Evolutionary conservation across 2,797 vertebrate species (phyloP).

Genomic region (Hirundo rustica): DNA sequence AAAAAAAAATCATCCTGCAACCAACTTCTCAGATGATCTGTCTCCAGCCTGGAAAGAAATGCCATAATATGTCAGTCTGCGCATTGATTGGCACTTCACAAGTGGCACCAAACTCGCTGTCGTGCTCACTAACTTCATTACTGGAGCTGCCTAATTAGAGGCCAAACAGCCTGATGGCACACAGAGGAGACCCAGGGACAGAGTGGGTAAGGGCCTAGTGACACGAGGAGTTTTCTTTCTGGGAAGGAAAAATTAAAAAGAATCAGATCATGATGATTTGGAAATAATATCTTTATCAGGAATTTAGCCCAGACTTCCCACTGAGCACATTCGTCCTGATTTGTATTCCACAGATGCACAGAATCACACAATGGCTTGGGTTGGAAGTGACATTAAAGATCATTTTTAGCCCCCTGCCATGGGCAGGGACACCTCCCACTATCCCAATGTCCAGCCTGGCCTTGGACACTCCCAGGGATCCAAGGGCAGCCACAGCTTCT

Average conservation of each 20-base stretch:
- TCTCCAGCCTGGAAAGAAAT: background rate
- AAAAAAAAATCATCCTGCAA: background rate
- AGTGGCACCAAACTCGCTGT: background rate
- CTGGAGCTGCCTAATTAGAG: background rate
- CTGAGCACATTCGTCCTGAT: background rate
- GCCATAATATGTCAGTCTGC: background rate
- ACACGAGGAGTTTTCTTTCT: background rate
- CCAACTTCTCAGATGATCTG: background rate
- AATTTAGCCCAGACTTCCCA: background rate
- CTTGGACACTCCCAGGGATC: background rate
- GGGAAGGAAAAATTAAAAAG: too few relatives aligned
- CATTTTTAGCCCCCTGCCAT: background rate
- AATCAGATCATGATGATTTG: background rate
- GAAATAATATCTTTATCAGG: background rate
- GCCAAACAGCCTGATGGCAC: background rate
- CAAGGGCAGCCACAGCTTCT: background rate
- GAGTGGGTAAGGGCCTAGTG: background rate
- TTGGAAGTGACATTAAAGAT: background rate
- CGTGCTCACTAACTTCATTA: background rate
- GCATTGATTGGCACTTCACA: background rate
- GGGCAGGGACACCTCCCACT: rapidly evolving
- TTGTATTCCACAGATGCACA: background rate
- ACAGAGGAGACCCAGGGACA: background rate
- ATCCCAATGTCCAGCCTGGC: rapidly evolving
- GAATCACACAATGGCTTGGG: background rate